Percentiles rank a stretch among this genome's conserved stretches.
These are phyloP conservation scores for Coregonus clupeaformis DNA, from an alignment of 2,113 vertebrate species.

Conservation along the genomic window DNA sequence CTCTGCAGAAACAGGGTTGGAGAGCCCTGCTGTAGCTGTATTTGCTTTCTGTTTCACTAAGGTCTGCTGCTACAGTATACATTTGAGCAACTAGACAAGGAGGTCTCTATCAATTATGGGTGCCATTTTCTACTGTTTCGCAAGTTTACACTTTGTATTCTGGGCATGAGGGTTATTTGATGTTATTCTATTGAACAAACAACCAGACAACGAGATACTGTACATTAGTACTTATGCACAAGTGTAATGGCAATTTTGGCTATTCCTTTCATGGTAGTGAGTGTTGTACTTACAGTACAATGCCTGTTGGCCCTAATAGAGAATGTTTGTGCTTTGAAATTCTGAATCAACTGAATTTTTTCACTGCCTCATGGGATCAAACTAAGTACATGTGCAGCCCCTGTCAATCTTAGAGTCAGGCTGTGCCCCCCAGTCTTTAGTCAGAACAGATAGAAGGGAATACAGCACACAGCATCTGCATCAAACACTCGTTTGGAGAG, in stretches of 20 bases:
- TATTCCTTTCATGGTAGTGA: too few species aligned
- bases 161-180: too few species aligned
- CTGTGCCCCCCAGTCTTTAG: not conserved
- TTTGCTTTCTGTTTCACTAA: not conserved
- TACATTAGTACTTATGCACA: too few species aligned
- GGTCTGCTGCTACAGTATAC: too few species aligned
- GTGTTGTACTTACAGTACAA: too few species aligned
- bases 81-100: too few species aligned
- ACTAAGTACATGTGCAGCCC: not conserved
- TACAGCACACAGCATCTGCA: not conserved
- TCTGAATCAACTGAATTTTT: not conserved
- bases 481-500: constrained; percentile 2
- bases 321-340: not conserved
- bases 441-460: constrained; percentile 8
- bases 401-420: not conserved
- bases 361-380: not conserved
- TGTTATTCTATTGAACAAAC: too few species aligned
- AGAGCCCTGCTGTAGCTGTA: not conserved
- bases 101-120: too few species aligned
- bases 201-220: too few species aligned
- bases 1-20: too few species aligned
- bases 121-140: not conserved
- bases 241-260: too few species aligned
- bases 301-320: too few species aligned
- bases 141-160: not conserved